These are phyloP conservation scores for Chamaetylas fuelleborni DNA, from an alignment of 2,113 vertebrate genomes.

Conservation along the genomic window DNA sequence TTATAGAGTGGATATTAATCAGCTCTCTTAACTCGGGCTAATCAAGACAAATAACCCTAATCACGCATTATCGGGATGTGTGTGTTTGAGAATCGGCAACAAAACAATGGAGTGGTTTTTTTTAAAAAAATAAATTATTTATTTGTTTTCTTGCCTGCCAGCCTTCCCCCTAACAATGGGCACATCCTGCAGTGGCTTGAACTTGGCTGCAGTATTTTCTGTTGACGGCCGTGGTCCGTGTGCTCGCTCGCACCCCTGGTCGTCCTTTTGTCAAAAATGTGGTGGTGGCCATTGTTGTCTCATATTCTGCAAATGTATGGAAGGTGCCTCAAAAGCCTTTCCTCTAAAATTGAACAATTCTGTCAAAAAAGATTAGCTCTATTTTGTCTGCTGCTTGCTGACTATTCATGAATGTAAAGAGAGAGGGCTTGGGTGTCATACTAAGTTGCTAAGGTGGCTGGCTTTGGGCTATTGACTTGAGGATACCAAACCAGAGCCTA, in stretches of 20 bases:
- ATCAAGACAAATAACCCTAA: conserved; percentile 40
- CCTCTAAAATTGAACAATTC: conserved; percentile 86
- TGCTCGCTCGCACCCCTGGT: conserved; percentile 30
- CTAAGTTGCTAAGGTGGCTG: conserved; percentile 84
- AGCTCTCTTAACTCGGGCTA: conserved; percentile 31
- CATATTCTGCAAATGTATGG: conserved; percentile 75
- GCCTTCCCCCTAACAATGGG: conserved; percentile 42
- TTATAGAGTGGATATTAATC: conserved; percentile 42
- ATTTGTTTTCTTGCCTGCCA: background rate
- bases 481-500: conserved; percentile 76
- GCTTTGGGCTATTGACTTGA: conserved; percentile 82
- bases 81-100: background rate
- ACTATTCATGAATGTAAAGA: conserved; percentile 87
- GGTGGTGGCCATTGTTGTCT: conserved; percentile 74
- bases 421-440: conserved; percentile 83
- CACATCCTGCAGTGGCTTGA: conserved; percentile 33
- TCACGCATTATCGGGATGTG: background rate
- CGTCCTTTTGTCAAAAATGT: conserved; percentile 65
- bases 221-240: background rate
- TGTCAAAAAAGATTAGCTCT: conserved; percentile 91
- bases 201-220: conserved; percentile 49
- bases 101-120: background rate
- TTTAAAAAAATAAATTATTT: too few relatives aligned
- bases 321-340: conserved; percentile 78
- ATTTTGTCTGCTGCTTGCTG: conserved; percentile 86